Evolutionary conservation across 2,797 vertebrate species (phyloP), one percentile per base, ranked within the genome.

Genomic region (Scomberomorus guttatus): DNA sequence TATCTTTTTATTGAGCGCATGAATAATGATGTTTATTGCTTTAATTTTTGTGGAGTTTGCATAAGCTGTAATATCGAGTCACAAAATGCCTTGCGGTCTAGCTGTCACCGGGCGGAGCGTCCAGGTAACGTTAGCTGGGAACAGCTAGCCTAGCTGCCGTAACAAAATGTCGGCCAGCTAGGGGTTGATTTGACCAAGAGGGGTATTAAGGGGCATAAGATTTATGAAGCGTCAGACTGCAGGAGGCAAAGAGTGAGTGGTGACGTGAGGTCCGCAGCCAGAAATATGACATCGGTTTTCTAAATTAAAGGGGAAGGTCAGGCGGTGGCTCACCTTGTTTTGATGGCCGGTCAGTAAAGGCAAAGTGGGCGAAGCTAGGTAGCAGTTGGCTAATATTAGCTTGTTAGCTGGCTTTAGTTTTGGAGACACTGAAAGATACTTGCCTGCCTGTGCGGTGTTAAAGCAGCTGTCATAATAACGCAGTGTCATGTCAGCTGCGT

Each of bases 161-260:
- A 88, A 96, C 95, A 95, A 96, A 95, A 96, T 96, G 95, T 96
- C 95, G 95, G 95, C 94, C 94, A 90, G 89, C 79, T 79, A 64
- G 77, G 84, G 91, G 73, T 75, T 83, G 83, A 82, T 90, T 85
- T 89, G 81, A 80, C 84, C 88, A 91, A 69, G 76, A 61, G 81
- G 46, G 84, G 81, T 85, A 70, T 75, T 42, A 77, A 77, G 37
- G 56, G 84, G 81, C 44, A 71, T 25, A 60, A 10, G 46, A 82
- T 83, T 63, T 80, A 85, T 73, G 39, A 57, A 78, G 79, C 76
- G 82, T 80, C 46, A 37, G 25, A 2, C 60, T 22, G 57, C 57
- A 20, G 12, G 48, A 55, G 56, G 48, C 15, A n/a, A 70, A 20
- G 46, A 42, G 29, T 51, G 51, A 34, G 68, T 34, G 59, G 18